Conservation (phyloP, 2,113 vertebrate species). For the Erythrolamprus reginae region DNA sequence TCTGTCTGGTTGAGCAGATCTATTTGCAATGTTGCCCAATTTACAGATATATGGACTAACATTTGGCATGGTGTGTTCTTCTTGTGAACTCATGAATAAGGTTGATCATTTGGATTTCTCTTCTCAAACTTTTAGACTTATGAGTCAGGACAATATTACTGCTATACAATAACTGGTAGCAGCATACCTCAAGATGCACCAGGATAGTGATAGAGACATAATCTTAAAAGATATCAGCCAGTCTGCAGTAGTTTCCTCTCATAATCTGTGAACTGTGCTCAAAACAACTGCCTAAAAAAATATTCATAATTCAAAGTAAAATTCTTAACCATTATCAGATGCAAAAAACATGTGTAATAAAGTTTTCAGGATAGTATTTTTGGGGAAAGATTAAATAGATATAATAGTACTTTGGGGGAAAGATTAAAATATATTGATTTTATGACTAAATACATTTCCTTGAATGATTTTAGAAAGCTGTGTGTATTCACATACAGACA, state of each 20-base stretch:
- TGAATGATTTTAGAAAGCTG: slow-evolving; percentile 80
- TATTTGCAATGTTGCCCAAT: not conserved
- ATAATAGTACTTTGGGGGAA: slow-evolving; percentile 62
- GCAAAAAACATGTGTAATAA: slow-evolving; percentile 45
- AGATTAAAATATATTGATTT: slow-evolving; percentile 77
- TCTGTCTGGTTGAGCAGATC: too few species aligned
- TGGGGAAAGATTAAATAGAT: slow-evolving; percentile 69
- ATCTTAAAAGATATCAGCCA: not conserved
- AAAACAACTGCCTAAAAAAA: slow-evolving; percentile 50
- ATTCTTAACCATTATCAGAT: slow-evolving; percentile 56
- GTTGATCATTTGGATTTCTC: not conserved
- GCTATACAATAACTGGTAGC: not conserved
- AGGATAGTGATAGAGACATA: not conserved
- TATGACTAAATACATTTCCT: slow-evolving; percentile 80
- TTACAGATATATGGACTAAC: not conserved
- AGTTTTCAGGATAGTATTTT: slow-evolving; percentile 55
- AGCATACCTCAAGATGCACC: not conserved
- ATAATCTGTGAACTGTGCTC: slow-evolving; percentile 58
- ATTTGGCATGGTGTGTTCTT: not conserved
- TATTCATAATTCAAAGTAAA: slow-evolving; percentile 54
- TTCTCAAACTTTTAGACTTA: not conserved
- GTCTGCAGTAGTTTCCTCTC: not conserved
- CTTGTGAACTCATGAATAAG: not conserved
- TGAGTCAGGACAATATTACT: not conserved
- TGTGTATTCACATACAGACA: slow-evolving; percentile 83